Conservation (phyloP, 1,140 invertebrate species). For the Ruditapes philippinarum region DNA sequence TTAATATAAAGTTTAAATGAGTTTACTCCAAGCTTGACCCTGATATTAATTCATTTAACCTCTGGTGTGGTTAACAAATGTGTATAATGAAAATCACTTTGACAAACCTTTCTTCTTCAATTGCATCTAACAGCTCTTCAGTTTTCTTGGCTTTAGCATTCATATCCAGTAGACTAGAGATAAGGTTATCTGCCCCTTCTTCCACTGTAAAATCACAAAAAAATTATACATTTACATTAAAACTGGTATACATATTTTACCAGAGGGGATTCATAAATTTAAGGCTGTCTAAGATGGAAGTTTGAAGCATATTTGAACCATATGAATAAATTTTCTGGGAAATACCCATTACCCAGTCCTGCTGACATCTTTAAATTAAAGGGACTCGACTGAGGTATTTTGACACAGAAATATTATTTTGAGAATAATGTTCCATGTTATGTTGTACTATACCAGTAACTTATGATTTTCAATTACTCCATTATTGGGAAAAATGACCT, state of each 20-base stretch:
- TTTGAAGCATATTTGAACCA: background rate
- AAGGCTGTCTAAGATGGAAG: too few species aligned
- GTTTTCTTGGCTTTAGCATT: constrained; percentile 79
- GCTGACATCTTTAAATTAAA: too few species aligned
- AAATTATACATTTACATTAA: too few species aligned
- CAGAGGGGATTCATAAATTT: too few species aligned
- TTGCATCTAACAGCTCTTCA: constrained; percentile 80
- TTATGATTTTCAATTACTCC: too few species aligned
- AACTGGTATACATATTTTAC: too few species aligned
- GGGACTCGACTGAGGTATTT: too few species aligned
- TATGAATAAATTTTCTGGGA: background rate
- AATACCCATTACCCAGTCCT: background rate
- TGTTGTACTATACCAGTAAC: too few species aligned
- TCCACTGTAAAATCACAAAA: constrained; percentile 79
- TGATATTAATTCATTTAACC: background rate
- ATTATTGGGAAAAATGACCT: too few species aligned
- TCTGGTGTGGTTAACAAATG: background rate
- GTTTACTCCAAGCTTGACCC: background rate
- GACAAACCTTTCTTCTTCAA: constrained; percentile 82
- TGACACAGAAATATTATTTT: too few species aligned
- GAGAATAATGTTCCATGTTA: too few species aligned
- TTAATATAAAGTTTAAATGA: background rate
- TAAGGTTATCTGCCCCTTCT: constrained; percentile 73
- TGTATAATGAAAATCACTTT: background rate
- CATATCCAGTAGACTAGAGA: constrained; percentile 76